Evolutionary conservation across 2,888 invertebrate genomes (phyloP).

Genomic region (Sturmia bella): DNA sequence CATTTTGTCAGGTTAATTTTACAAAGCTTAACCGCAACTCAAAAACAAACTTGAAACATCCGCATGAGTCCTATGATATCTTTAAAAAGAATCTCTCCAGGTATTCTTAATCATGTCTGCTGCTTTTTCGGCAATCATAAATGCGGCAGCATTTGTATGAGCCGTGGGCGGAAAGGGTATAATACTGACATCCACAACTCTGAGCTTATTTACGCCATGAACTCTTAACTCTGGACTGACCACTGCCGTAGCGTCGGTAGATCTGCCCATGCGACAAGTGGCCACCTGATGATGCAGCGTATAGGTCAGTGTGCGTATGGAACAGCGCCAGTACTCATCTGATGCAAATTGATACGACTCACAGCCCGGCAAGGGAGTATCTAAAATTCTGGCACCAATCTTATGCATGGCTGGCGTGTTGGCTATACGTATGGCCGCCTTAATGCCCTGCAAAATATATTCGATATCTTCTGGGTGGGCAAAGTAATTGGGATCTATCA

Average conservation of each 20-base stretch:
- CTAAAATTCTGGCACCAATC: constrained; percentile 83
- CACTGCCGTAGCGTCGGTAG: constrained; percentile 84
- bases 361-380: constrained; percentile 83
- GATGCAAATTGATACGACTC: constrained; percentile 82
- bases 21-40: too few species aligned
- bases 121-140: constrained; percentile 87
- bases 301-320: constrained; percentile 83
- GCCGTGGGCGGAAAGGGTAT: constrained; percentile 85
- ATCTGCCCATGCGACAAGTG: constrained; percentile 87
- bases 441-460: constrained; percentile 85
- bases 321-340: constrained; percentile 87
- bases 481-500: constrained; percentile 92
- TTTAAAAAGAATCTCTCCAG: constrained; percentile 79
- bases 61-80: too few species aligned
- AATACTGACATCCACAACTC: constrained; percentile 86
- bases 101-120: constrained; percentile 85
- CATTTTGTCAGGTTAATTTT: too few species aligned
- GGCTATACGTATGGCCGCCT: constrained; percentile 83
- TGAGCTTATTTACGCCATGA: constrained; percentile 83
- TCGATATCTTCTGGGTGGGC: constrained; percentile 85
- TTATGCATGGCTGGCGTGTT: constrained; percentile 84
- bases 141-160: constrained; percentile 86
- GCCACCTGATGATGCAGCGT: constrained; percentile 85
- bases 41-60: too few species aligned
- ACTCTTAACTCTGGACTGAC: constrained; percentile 85